These are phyloP conservation scores for Apeira syringaria DNA, from an alignment of 2,888 invertebrate species.

Conservation along the genomic window DNA sequence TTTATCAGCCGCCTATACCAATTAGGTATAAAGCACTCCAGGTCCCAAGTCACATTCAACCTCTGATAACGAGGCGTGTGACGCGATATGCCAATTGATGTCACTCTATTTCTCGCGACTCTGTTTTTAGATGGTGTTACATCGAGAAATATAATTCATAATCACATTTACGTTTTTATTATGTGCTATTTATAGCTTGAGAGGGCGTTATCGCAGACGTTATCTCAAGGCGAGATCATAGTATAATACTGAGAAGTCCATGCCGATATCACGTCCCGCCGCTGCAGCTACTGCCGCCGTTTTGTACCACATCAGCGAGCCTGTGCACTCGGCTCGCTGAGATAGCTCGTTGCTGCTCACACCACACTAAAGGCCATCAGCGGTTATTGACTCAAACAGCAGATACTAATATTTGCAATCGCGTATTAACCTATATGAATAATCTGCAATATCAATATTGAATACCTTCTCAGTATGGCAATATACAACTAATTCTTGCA, in stretches of 20 bases:
- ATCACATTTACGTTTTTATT: constrained; percentile 73
- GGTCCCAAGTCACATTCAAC: constrained; percentile 1
- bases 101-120: constrained; percentile 6
- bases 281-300: too few species aligned
- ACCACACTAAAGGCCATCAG: constrained; percentile 31
- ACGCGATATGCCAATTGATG: constrained; percentile 18
- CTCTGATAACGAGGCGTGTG: constrained; percentile 13
- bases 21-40: constrained; percentile 2
- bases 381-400: constrained; percentile 43
- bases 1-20: neutral
- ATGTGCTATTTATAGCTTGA: constrained; percentile 71
- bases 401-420: constrained; percentile 33
- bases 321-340: constrained; percentile 34
- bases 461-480: too few species aligned
- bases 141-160: constrained; percentile 54
- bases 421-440: constrained; percentile 30
- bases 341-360: constrained; percentile 26
- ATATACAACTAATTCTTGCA: too few species aligned
- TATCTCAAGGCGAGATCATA: constrained; percentile 78
- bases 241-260: too few species aligned
- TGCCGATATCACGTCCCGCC: constrained; percentile 34
- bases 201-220: constrained; percentile 74
- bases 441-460: constrained; percentile 27
- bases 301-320: constrained; percentile 35
- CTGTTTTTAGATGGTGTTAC: constrained; percentile 20